Evolutionary conservation across 2,797 vertebrate species (phyloP).

Genomic region (Petrocephalus sullivani): DNA sequence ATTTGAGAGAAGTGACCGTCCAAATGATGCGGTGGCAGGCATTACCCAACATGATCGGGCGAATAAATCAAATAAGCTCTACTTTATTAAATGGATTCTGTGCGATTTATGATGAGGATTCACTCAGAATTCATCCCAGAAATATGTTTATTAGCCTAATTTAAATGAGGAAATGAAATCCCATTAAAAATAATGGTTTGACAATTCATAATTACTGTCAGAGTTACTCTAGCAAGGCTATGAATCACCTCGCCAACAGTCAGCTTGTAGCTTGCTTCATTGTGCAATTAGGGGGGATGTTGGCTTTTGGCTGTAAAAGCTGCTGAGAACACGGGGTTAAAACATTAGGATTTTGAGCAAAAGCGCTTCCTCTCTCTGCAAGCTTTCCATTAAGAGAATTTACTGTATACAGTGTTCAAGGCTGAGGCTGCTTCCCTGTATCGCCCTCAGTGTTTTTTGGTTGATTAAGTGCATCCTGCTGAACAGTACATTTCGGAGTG

Average conservation of each 20-base stretch:
- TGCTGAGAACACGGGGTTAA: conserved; percentile 27
- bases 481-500: conserved; percentile 68
- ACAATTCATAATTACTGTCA: neutral
- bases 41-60: neutral
- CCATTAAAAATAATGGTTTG: neutral
- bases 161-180: neutral
- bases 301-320: neutral
- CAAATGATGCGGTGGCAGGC: neutral
- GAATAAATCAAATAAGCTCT: neutral
- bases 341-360: conserved; percentile 28
- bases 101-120: neutral
- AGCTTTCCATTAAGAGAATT: conserved; percentile 58
- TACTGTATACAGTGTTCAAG: conserved; percentile 59
- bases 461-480: conserved; percentile 73
- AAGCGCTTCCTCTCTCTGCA: conserved; percentile 47
- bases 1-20: neutral
- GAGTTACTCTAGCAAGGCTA: neutral
- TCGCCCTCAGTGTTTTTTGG: conserved; percentile 66
- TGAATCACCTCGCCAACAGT: neutral
- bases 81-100: neutral
- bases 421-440: conserved; percentile 63
- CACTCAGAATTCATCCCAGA: neutral
- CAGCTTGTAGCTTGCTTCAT: neutral
- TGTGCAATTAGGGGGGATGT: neutral
- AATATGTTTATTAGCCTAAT: neutral